phyloP scores from a whole-genome alignment of 2,888 invertebrate species.

The Epinotia ramella region DNA sequence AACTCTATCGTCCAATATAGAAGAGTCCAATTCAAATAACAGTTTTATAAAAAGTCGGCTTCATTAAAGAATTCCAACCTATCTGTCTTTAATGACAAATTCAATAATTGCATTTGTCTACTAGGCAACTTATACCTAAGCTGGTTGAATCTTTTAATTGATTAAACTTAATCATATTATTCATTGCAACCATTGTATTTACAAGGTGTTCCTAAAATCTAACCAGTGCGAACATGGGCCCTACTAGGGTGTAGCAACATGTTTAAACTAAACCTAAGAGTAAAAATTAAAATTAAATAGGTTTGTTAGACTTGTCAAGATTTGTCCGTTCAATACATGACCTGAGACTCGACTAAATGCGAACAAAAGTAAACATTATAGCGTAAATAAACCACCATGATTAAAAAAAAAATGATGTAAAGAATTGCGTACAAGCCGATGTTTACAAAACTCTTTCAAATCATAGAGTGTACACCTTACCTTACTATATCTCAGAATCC shows the following conservation, averaged over 20 bases:
- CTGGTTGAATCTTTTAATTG: not conserved
- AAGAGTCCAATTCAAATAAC: too few species aligned
- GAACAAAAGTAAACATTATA: not conserved
- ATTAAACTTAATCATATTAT: not conserved
- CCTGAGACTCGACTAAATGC: too few species aligned
- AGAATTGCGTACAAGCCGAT: not conserved
- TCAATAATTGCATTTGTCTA: not conserved
- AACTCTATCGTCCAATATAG: too few species aligned
- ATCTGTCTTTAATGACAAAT: not conserved
- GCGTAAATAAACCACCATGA: not conserved
- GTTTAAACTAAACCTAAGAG: not conserved
- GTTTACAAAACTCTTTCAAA: conserved; percentile 26
- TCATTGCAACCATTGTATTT: too few species aligned
- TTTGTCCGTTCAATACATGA: too few species aligned
- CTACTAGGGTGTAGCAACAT: not conserved
- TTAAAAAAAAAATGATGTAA: not conserved
- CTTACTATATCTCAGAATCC: conserved; percentile 26
- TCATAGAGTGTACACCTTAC: conserved; percentile 14
- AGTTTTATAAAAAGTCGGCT: too few species aligned
- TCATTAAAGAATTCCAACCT: too few species aligned
- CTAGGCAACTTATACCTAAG: not conserved
- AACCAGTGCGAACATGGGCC: too few species aligned
- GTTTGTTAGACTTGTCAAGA: too few species aligned
- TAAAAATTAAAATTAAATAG: too few species aligned
- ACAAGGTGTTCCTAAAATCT: too few species aligned